These are phyloP conservation scores for Xylocopa sonorina DNA, from an alignment of 1,140 invertebrate genomes.

Conservation along the genomic window DNA sequence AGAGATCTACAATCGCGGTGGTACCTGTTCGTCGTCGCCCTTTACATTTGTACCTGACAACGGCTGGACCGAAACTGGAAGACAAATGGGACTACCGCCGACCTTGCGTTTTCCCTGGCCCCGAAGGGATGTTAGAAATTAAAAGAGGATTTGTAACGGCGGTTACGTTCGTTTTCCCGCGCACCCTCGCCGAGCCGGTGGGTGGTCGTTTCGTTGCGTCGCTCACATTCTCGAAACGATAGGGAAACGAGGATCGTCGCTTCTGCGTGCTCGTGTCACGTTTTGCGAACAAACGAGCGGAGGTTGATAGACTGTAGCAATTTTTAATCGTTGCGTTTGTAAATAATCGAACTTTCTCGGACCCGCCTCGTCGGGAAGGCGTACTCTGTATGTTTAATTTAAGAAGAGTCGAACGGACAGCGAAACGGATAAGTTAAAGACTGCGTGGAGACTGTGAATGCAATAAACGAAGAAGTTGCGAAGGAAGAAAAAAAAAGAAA, in stretches of 20 bases:
- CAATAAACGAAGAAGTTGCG: slow-evolving; percentile 16
- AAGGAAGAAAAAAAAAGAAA: neutral
- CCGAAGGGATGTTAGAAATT: slow-evolving; percentile 54
- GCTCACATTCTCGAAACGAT: neutral
- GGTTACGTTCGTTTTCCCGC: slow-evolving; percentile 24
- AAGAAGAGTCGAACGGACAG: neutral
- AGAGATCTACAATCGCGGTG: slow-evolving; percentile 49
- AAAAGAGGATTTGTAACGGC: slow-evolving; percentile 60
- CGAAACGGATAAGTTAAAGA: neutral
- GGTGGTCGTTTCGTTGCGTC: slow-evolving; percentile 26
- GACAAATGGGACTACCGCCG: slow-evolving; percentile 58
- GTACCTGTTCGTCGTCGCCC: slow-evolving; percentile 52
- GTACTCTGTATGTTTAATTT: slow-evolving; percentile 17
- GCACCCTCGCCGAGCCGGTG: neutral
- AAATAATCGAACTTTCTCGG: slow-evolving; percentile 2
- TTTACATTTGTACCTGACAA: slow-evolving; percentile 61
- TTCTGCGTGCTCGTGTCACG: slow-evolving; percentile 4
- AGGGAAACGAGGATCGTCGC: neutral
- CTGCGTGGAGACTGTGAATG: slow-evolving; percentile 10
- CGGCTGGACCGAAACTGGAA: slow-evolving; percentile 59
- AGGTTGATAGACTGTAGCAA: too few relatives aligned
- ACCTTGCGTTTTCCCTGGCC: slow-evolving; percentile 41
- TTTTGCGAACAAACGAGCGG: neutral
- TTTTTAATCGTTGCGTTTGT: neutral
- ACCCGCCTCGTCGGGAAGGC: neutral